Evolutionary conservation across 1,140 invertebrate genomes (phyloP), one percentile per base, ranked within the genome.

Genomic region (Charaxes varanes): DNA sequence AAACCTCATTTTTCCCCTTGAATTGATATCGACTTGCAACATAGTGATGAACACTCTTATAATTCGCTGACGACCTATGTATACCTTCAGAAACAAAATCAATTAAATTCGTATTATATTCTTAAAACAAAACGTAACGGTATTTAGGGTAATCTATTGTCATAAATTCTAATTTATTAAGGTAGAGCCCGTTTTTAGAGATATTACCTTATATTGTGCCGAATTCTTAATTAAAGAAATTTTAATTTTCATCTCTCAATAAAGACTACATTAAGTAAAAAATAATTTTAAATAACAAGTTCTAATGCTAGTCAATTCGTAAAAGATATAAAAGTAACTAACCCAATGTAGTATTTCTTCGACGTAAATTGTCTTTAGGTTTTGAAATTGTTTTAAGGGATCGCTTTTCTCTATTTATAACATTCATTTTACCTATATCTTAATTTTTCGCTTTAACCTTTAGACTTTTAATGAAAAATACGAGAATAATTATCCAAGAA

Each of bases 261-360:
- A n/a, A n/a, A n/a, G n/a, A n/a, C n/a, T 28, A 7, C 3, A 8
- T 15, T 28, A 6, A 8, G 1, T 6, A 2, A 11, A 24, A 10
- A 10, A 24, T 24, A 24, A 10, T n/a, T n/a, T 10, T 24, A 6
- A 2, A 24, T 2, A 24, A 6, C 8, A 2, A 3, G 6, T 2
- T 3, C 8, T 11, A n/a, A n/a, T n/a, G n/a, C n/a, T n/a, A n/a
- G n/a, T n/a, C n/a, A n/a, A n/a, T n/a, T n/a, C n/a, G n/a, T n/a
- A n/a, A 4, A 26, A 27, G 4, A 23, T 36, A 10, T 17, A 36
- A 26, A 30, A 31, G 35, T 16, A 26, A 14, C 26, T 41, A 60
- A 77, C 76, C 76, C n/a, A 57, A 4, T 5, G 66, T 53, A 17
- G 49, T 45, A 52, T 76, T 67, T 56, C 55, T 76, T 35, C 54